Conservation (phyloP, 2,888 invertebrate species). For the Pyralis farinalis region DNA sequence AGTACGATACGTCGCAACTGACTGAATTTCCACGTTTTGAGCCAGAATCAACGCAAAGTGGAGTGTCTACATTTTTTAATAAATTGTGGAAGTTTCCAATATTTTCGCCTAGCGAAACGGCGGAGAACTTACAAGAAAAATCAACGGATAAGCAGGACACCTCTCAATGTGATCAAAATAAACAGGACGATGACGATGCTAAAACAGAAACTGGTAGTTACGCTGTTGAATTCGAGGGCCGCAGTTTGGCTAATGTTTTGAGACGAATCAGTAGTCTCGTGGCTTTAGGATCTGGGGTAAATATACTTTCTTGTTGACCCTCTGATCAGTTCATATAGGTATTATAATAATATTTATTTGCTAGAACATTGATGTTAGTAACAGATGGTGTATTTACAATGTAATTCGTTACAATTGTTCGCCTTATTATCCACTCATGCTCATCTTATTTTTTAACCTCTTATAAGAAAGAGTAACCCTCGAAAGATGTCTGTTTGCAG, state of each 20-base stretch:
- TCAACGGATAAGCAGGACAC: slow-evolving; percentile 29
- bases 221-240: slow-evolving; percentile 84
- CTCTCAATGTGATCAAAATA: slow-evolving; percentile 32
- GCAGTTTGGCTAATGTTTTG: slow-evolving; percentile 92
- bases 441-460: too few species aligned
- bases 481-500: too few species aligned
- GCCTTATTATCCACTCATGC: too few species aligned
- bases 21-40: slow-evolving; percentile 83
- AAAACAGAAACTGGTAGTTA: slow-evolving; percentile 60
- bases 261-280: slow-evolving; percentile 93
- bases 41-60: slow-evolving; percentile 87
- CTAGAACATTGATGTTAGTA: too few species aligned
- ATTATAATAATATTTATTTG: too few species aligned
- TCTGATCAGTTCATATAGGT: too few species aligned
- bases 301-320: too few species aligned
- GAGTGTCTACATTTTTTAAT: slow-evolving; percentile 86
- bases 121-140: slow-evolving; percentile 42
- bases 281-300: slow-evolving; percentile 89
- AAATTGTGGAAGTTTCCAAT: slow-evolving; percentile 87
- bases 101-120: slow-evolving; percentile 67
- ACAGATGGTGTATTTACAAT: too few species aligned
- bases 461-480: too few species aligned
- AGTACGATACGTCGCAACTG: slow-evolving; percentile 67
- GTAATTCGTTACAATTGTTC: too few species aligned
- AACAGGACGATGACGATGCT: slow-evolving; percentile 42